These are phyloP conservation scores for Magallana nippona DNA, from an alignment of 2,888 invertebrate genomes.

Conservation along the genomic window DNA sequence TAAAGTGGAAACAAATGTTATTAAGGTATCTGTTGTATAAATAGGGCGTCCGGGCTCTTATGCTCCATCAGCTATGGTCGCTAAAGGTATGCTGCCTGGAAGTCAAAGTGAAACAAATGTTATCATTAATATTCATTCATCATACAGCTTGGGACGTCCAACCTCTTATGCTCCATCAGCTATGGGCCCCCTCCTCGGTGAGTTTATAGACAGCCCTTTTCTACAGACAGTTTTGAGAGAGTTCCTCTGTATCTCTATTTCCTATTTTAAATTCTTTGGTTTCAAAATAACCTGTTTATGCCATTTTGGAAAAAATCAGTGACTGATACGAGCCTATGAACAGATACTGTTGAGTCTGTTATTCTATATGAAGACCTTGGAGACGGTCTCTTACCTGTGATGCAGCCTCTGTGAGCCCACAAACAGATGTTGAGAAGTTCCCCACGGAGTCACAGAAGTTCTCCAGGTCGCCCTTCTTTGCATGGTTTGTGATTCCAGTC, in stretches of 20 bases:
- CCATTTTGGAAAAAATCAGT: too few species aligned
- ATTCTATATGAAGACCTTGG: background rate
- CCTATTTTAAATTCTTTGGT: too few species aligned
- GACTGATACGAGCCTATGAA: background rate
- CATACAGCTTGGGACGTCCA: too few species aligned
- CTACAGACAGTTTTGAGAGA: too few species aligned
- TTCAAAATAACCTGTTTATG: too few species aligned
- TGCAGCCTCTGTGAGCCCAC: constrained; percentile 94
- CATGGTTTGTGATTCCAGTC: constrained; percentile 93
- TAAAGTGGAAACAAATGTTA: background rate
- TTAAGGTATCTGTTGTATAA: too few species aligned
- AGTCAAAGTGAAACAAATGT: background rate
- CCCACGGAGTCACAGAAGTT: constrained; percentile 91
- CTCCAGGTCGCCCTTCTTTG: constrained; percentile 91
- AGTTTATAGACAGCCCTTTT: too few species aligned
- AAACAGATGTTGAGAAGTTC: constrained; percentile 92
- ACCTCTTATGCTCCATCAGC: too few species aligned
- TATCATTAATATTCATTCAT: background rate
- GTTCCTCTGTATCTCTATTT: too few species aligned
- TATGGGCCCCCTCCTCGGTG: too few species aligned
- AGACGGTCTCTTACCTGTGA: constrained; percentile 84
- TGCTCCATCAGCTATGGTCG: constrained; percentile 94
- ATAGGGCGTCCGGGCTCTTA: constrained; percentile 92
- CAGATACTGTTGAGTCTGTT: background rate
- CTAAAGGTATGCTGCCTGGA: constrained; percentile 91